phyloP scores from a whole-genome alignment of 2,888 invertebrate species.

The Tetragnatha montana region DNA sequence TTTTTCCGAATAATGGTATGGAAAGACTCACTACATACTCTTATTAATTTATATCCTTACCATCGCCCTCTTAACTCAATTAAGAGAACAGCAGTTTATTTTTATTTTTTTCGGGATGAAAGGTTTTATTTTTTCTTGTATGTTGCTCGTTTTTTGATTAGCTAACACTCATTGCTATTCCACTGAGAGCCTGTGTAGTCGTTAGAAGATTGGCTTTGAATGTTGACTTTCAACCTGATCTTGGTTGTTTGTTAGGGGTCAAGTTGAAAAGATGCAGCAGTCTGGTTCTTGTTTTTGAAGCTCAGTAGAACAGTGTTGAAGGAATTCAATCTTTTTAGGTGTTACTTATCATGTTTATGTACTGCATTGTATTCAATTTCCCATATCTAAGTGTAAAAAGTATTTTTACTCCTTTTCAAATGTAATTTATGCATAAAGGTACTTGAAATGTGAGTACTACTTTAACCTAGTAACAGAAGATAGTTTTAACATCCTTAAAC shows the following conservation, averaged over 20 bases:
- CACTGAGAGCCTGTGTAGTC: not conserved
- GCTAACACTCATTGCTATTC: constrained; percentile 34
- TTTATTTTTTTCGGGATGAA: not conserved
- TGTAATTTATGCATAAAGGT: too few species aligned
- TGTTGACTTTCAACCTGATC: constrained; percentile 3
- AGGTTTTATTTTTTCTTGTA: not conserved
- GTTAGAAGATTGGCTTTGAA: constrained; percentile 23
- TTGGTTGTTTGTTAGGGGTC: constrained; percentile 8
- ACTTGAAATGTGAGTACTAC: too few species aligned
- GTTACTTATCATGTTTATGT: too few species aligned
- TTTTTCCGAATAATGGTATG: not conserved
- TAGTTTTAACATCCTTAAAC: too few species aligned
- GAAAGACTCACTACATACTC: not conserved
- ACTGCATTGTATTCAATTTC: too few species aligned
- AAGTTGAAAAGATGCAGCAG: not conserved
- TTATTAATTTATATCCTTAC: not conserved
- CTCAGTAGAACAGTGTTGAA: too few species aligned
- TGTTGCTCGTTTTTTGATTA: not conserved
- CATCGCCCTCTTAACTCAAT: not conserved
- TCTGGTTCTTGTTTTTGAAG: not conserved
- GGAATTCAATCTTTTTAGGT: too few species aligned
- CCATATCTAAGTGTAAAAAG: too few species aligned
- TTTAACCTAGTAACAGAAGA: too few species aligned
- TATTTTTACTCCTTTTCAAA: too few species aligned
- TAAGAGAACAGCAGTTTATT: not conserved